A percentile compares a stretch with the other conserved stretches of the same genome.
Evolutionary conservation across 1,140 invertebrate species (phyloP).

Genomic region (Ceratina japonica): DNA sequence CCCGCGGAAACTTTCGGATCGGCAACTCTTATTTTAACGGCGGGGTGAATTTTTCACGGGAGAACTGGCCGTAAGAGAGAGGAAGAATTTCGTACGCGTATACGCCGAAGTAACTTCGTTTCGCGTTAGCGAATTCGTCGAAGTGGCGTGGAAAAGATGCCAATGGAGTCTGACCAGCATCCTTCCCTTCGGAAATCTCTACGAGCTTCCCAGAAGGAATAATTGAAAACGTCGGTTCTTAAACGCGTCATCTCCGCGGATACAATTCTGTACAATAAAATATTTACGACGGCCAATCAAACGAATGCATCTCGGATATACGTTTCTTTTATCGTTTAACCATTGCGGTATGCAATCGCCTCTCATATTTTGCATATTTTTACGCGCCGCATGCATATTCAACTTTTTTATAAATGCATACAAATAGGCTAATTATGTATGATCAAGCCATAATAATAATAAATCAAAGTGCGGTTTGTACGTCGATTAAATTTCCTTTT

Average conservation of each 20-base stretch:
- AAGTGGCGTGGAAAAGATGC: not conserved
- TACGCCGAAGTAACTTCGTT: slow-evolving; percentile 19
- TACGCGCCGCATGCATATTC: too few species aligned
- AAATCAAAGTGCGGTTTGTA: not conserved
- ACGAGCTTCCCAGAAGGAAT: not conserved
- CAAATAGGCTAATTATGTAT: too few species aligned
- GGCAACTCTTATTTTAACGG: slow-evolving; percentile 46
- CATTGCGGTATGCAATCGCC: too few species aligned
- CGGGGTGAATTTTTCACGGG: slow-evolving; percentile 26
- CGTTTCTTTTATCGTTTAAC: too few species aligned
- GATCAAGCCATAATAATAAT: too few species aligned
- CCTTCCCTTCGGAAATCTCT: not conserved
- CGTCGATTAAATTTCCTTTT: slow-evolving; percentile 17
- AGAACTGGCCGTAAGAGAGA: not conserved
- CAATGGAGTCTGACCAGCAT: not conserved
- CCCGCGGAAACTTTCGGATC: slow-evolving; percentile 24
- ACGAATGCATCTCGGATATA: too few species aligned
- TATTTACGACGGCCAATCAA: too few species aligned
- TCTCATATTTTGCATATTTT: too few species aligned
- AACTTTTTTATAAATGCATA: too few species aligned
- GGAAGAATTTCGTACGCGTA: slow-evolving; percentile 28
- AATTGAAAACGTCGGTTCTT: slow-evolving; percentile 4
- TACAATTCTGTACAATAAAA: too few species aligned
- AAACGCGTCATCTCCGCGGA: too few species aligned
- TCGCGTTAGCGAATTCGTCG: slow-evolving; percentile 2